Evolutionary conservation across 2,888 invertebrate genomes (phyloP).

Genomic region (Pseudococcus longispinus): DNA sequence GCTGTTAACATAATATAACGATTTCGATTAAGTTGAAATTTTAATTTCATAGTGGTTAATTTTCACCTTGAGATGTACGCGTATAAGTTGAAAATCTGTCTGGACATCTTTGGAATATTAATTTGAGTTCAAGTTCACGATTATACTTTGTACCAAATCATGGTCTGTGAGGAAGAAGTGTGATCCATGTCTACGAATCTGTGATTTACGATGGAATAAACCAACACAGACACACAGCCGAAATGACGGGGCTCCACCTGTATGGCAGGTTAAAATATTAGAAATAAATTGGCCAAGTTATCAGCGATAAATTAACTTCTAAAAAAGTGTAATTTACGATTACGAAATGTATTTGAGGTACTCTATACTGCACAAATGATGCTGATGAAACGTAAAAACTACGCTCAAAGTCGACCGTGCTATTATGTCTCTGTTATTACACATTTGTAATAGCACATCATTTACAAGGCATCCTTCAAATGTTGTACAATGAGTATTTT

Average conservation of each 20-base stretch:
- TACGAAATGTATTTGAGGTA: constrained; percentile 9
- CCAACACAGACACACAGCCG: not conserved
- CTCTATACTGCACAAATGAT: not conserved
- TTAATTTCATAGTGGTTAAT: constrained; percentile 17
- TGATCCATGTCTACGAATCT: not conserved
- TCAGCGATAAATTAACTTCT: constrained; percentile 25
- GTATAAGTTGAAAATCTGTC: not conserved
- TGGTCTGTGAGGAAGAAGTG: not conserved
- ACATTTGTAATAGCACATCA: constrained; percentile 12
- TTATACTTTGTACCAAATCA: not conserved
- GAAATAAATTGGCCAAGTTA: constrained; percentile 21
- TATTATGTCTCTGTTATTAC: not conserved
- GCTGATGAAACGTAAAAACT: constrained; percentile 32
- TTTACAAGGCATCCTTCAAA: constrained; percentile 18
- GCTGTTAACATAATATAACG: not conserved
- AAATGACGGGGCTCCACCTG: not conserved
- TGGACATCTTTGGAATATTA: constrained; percentile 31
- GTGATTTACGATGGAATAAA: not conserved
- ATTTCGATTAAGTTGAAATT: constrained; percentile 30
- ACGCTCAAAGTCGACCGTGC: not conserved
- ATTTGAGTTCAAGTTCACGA: constrained; percentile 31
- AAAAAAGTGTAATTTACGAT: constrained; percentile 23
- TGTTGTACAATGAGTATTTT: constrained; percentile 24
- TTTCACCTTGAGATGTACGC: constrained; percentile 21
- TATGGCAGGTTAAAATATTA: not conserved